Base-by-base conservation (phyloP, 2,888 invertebrate genomes). In the Thyatira batis region DNA sequence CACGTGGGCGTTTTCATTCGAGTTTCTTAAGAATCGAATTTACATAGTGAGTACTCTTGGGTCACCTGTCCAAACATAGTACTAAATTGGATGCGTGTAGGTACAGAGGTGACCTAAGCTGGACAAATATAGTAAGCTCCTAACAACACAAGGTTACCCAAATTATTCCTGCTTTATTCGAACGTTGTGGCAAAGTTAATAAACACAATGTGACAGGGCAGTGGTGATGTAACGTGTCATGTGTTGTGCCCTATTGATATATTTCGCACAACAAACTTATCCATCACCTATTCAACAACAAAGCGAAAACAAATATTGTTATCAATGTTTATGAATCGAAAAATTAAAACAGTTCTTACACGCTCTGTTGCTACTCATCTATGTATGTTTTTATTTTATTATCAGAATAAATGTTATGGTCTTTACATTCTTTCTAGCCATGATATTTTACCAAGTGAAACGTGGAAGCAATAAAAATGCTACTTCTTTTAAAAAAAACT, bases 241-340 rank as follows among this genome's bases (percentile, higher is more conserved):
- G 54, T 69, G 67, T 58, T 57, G n/a, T 52, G 58, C 59, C 59
- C 50, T 57, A 49, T 55, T 51, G 50, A 49, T 62, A 53, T 62
- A 61, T 59, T 68, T 57, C 33, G 27, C 28, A 52, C 33, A 55
- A 45, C 33, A 58, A 53, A 54, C 55, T 61, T 61, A 70, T 64
- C 65, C 57, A 64, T 58, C 65, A 56, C 61, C 51, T 61, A 66
- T 71, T 67, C 64, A 67, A 63, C 66, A 67, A 50, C 51, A 49
- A 54, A 63, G 60, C 61, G 54, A 72, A 81, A 73, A 80, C 72
- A 85, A 80, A 80, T 70, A 78, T 20, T 67, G 64, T 76, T 80
- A 82, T 83, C 81, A 63, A 51, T 68, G 61, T 67, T 71, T 62
- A 63, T 63, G 62, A 61, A 52, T 63, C 49, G 54, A 51, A 27